Base-by-base conservation (phyloP, 2,113 vertebrate species). In the Oryzias celebensis region DNA sequence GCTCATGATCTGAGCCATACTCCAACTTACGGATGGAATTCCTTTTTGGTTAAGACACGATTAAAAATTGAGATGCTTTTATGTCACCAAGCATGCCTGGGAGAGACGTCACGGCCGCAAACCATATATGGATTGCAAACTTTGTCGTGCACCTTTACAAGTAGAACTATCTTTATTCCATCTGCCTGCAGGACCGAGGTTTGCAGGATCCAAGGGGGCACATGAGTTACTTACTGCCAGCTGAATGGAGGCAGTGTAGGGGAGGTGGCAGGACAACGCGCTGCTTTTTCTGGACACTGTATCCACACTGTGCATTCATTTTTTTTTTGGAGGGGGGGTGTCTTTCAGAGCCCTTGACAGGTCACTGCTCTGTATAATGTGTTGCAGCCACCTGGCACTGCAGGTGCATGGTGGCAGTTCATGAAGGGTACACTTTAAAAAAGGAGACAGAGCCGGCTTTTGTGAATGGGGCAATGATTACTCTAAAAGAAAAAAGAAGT, bases 1-100 rank as follows among this genome's bases (percentile, higher is more conserved):
- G 64, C 84, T 85, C 78, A 96, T 94, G 94, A 87, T 95, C 94
- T 96, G 93, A 96, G 93, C 93, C 59, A 50, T 17, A 24, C 23
- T 71, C 60, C 58, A 54, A 94, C 94, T 36, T 95, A 94, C 92
- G 88, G 89, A 81, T 76, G 15, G 82, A 91, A 93, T 94, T 93
- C 91, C 93, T 91, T 87, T 90, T 88, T 86, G 82, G 86, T 46
- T 59, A 88, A 68, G n/a, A 89, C 81, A 83, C 59, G 61, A 61
- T 23, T 54, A 20, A 42, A 42, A 53, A 48, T 52, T 8, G 53
- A 23, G 26, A 42, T 17, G 49, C n/a, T 6, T 22, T 47, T n/a
- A 52, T 59, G 46, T 62, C 41, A 64, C 43, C 41, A 53, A 17
- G 67, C 18, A 64, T 14, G 16, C 3, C 26, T 16, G 48, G 26